Evolutionary conservation across 2,888 invertebrate genomes (phyloP), one percentile per base, ranked within the genome.

Genomic region (Platycheirus albimanus): DNA sequence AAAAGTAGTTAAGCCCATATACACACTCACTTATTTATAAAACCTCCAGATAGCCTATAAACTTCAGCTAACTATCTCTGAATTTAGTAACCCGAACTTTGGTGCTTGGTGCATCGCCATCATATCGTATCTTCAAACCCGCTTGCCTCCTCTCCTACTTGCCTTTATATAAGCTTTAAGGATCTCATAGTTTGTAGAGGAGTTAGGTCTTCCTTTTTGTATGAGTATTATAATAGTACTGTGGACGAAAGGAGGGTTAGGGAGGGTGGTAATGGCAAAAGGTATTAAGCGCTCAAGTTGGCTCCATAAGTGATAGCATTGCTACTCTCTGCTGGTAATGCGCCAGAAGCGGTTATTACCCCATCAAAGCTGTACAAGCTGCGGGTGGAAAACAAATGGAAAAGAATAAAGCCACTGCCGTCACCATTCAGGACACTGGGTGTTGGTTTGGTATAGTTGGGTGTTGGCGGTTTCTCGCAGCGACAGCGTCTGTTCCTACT

Each of bases 321-420:
- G 67, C 49, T 52, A 33, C 51, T 83, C 51, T 83, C 45, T 45
- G 30, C n/a, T 61, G 83, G 83, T 78, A 83, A 83, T 78, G 72
- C 78, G 83, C 78, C 78, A 78, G 78, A 78, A 83, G 83, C 83
- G 72, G 83, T 83, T 83, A 83, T 83, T 83, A 83, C 83, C 72
- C 78, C 78, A 78, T 74, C 69, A 78, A 64, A 72, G 54, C 72
- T 49, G 76, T 30, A 49, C 64, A 76, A 49, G 66, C 45, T 58
- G 71, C 13, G 11, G 52, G 30, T 43, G 47, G 70, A 30, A 52
- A 38, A 61, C 63, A 52, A 74, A 69, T 58, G 69, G 54, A 51
- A 74, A 69, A 74, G 69, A 78, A 78, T 78, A 74, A 78, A 83
- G 74, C 72, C 78, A 69, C 78, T 83, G 63, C 63, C 77, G 67